Evolutionary conservation across 2,888 invertebrate genomes (phyloP).

Genomic region (Himalopsyche anomala): DNA sequence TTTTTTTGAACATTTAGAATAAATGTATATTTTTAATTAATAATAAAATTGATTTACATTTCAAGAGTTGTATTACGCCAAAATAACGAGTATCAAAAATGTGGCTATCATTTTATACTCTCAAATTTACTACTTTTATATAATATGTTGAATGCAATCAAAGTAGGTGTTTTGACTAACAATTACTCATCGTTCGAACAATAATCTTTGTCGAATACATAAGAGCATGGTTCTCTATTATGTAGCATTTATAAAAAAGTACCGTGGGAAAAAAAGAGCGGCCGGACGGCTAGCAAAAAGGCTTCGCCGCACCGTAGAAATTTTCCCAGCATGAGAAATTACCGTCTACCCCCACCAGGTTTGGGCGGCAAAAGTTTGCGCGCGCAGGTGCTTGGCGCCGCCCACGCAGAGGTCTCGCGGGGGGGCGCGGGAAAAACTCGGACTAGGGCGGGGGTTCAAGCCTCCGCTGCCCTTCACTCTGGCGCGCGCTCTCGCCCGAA

Average conservation of each 20-base stretch:
- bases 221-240: constrained; percentile 1
- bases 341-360: constrained; percentile 49
- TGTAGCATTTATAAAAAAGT: constrained; percentile 6
- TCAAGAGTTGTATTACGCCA: no score
- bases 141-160: background rate
- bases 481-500: constrained; percentile 68
- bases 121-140: background rate
- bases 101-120: background rate
- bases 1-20: no score
- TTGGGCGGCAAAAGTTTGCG: constrained; percentile 59
- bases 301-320: constrained; percentile 1
- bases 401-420: constrained; percentile 70
- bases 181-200: background rate
- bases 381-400: constrained; percentile 60
- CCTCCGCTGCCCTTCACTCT: constrained; percentile 66
- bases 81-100: no score
- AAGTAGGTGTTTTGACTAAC: background rate
- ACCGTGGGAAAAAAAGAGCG: constrained; percentile 28
- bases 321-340: constrained; percentile 30
- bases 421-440: constrained; percentile 50
- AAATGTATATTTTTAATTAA: no score
- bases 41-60: no score
- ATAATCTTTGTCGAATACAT: background rate
- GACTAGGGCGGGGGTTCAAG: constrained; percentile 62
- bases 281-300: constrained; percentile 21